Percentiles rank a stretch among this genome's conserved stretches.
Evolutionary conservation across 2,113 vertebrate species (phyloP).

Genomic region (Muntiacus reevesi): DNA sequence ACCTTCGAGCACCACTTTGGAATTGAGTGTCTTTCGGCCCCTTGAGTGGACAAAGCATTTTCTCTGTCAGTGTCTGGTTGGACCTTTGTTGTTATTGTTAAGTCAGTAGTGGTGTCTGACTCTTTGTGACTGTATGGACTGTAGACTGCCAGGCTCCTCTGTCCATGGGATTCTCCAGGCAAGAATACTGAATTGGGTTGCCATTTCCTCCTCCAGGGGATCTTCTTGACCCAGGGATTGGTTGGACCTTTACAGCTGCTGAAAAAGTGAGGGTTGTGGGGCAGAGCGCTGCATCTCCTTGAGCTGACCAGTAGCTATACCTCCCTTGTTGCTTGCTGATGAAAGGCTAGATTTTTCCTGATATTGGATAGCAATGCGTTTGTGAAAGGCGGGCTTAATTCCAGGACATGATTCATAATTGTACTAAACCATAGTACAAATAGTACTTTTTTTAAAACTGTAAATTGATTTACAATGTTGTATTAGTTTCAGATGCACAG

Average conservation of each 20-base stretch:
- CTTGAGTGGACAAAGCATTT: not conserved
- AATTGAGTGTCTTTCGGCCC: not conserved
- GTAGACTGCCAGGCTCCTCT: not conserved
- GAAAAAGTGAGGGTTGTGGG: not conserved
- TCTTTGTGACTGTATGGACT: not conserved
- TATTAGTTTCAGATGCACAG: not conserved
- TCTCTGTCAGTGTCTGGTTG: not conserved
- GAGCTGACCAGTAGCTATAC: not conserved
- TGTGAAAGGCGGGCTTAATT: not conserved
- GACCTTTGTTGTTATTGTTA: not conserved
- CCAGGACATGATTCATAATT: not conserved
- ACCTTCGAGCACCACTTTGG: not conserved
- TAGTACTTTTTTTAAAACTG: not conserved
- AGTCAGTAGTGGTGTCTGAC: not conserved
- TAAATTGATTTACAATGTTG: not conserved
- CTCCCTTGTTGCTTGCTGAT: not conserved
- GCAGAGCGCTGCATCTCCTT: not conserved
- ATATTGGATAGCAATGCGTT: not conserved
- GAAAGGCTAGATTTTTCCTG: not conserved
- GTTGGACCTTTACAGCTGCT: not conserved
- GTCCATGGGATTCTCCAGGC: not conserved
- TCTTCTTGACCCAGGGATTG: not conserved
- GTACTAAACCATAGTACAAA: not conserved
- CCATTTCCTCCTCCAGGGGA: not conserved
- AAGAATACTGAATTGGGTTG: not conserved